Conservation (phyloP, 2,113 vertebrate genomes). For the Eptesicus fuscus region DNA sequence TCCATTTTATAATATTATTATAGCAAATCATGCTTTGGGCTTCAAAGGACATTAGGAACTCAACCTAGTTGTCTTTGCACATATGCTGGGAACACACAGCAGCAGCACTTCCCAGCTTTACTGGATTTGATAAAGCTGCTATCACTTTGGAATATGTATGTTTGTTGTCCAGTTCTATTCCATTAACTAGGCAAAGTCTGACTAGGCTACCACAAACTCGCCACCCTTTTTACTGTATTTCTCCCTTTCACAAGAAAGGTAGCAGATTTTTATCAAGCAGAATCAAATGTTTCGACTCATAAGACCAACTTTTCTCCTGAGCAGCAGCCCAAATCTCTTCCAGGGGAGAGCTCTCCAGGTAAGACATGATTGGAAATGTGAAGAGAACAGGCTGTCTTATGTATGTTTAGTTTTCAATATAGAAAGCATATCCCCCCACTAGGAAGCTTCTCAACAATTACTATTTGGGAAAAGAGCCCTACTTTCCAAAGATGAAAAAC, state of each 20-base stretch:
- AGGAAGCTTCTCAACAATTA: not conserved
- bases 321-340: not conserved
- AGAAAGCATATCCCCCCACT: not conserved
- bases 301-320: not conserved
- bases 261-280: not conserved
- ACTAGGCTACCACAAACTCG: not conserved
- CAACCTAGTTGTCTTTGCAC: not conserved
- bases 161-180: not conserved
- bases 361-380: not conserved
- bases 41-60: not conserved
- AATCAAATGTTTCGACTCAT: not conserved
- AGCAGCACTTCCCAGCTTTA: not conserved
- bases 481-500: not conserved
- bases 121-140: not conserved
- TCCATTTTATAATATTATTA: not conserved
- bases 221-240: not conserved
- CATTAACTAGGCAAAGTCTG: not conserved
- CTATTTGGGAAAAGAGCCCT: not conserved
- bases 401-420: not conserved
- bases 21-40: not conserved
- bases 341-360: not conserved
- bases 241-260: not conserved
- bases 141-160: not conserved
- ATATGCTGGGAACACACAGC: not conserved
- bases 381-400: not conserved